Evolutionary conservation across 1,140 invertebrate genomes (phyloP).

Genomic region (Drosophila bocqueti): DNA sequence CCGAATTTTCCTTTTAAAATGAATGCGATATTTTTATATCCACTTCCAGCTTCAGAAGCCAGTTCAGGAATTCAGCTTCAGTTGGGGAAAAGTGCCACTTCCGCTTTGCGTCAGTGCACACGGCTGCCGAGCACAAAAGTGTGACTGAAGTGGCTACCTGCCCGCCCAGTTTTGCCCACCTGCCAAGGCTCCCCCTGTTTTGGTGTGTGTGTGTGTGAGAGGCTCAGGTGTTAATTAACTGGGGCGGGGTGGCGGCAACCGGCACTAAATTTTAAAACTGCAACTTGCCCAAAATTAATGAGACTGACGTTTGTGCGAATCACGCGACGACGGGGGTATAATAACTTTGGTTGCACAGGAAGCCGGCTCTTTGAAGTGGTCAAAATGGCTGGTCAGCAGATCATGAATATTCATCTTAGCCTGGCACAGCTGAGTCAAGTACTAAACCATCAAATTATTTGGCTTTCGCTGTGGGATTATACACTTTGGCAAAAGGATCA

Average conservation of each 20-base stretch:
- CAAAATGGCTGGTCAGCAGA: constrained; percentile 4
- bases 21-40: neutral
- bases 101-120: constrained; percentile 80
- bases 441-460: constrained; percentile 5
- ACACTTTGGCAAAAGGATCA: neutral
- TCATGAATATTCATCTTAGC: constrained; percentile 29
- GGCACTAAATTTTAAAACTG: constrained; percentile 76
- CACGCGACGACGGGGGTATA: constrained; percentile 11
- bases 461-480: neutral
- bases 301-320: constrained; percentile 66
- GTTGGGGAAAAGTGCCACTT: constrained; percentile 73
- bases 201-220: constrained; percentile 6
- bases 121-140: constrained; percentile 70
- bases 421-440: neutral
- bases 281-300: constrained; percentile 73
- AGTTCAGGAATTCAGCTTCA: constrained; percentile 32
- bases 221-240: constrained; percentile 78
- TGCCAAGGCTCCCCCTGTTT: neutral
- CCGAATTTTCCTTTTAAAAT: neutral
- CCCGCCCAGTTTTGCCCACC: neutral
- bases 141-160: constrained; percentile 71
- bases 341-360: constrained; percentile 24
- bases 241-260: constrained; percentile 21
- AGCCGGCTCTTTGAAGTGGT: constrained; percentile 25
- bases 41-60: constrained; percentile 6